Evolutionary conservation across 2,113 vertebrate species (phyloP).

Genomic region (Gobius niger): DNA sequence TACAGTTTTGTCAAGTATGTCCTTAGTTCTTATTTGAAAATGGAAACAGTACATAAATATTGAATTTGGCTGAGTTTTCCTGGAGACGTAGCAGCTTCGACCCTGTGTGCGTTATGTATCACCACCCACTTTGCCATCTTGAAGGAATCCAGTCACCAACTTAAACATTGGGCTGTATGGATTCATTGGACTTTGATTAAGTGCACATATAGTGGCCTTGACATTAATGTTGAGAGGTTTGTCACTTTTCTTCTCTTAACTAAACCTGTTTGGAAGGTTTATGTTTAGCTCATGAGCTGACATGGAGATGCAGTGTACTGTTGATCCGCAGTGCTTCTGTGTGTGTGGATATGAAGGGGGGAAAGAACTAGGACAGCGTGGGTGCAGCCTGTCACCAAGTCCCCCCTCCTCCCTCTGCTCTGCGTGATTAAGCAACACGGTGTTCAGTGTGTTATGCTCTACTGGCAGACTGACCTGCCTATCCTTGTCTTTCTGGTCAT

Average conservation of each 20-base stretch:
- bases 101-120: no score
- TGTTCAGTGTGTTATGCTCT: slow-evolving; percentile 36
- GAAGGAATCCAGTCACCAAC: no score
- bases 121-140: no score
- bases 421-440: slow-evolving; percentile 50
- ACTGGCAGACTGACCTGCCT: slow-evolving; percentile 39
- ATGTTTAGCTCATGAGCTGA: neutral
- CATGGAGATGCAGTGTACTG: neutral
- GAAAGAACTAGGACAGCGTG: slow-evolving; percentile 64
- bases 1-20: slow-evolving; percentile 6
- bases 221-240: neutral
- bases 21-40: neutral
- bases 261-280: neutral
- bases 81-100: no score
- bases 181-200: no score
- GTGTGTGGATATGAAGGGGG: slow-evolving; percentile 28
- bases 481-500: slow-evolving; percentile 23
- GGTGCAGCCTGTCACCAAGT: slow-evolving; percentile 57
- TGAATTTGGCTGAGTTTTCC: no score
- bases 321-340: slow-evolving; percentile 26
- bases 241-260: neutral
- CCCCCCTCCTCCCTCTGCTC: slow-evolving; percentile 32
- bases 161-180: no score
- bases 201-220: neutral
- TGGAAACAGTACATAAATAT: no score